phyloP scores from a whole-genome alignment of 2,888 invertebrate species.

The Pelosia muscerda region DNA sequence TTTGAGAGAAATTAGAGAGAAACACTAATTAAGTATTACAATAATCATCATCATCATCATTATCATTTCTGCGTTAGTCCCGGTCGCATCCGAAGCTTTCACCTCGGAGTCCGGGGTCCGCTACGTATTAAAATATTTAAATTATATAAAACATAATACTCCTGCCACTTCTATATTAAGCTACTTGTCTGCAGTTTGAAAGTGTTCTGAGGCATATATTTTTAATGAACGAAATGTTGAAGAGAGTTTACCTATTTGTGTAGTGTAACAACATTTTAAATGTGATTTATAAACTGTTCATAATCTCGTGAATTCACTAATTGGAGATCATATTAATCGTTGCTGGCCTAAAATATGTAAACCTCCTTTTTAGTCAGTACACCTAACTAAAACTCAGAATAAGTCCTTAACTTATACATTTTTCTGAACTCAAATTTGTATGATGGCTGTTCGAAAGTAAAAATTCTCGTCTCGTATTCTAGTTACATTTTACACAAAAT shows the following conservation, averaged over 20 bases:
- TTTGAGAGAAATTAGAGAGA: no score
- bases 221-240: neutral
- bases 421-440: neutral
- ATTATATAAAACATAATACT: neutral
- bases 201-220: neutral
- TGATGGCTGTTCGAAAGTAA: neutral
- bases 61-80: no score
- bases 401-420: neutral
- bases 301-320: neutral
- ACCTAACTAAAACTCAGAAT: neutral
- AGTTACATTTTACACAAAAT: neutral
- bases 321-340: neutral
- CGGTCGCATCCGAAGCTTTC: no score
- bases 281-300: neutral
- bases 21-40: no score
- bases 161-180: neutral
- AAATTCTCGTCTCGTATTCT: neutral
- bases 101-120: no score
- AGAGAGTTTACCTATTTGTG: neutral
- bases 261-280: neutral
- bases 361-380: neutral
- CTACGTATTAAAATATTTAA: no score
- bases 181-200: neutral
- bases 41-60: no score
- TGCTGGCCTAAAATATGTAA: neutral